Evolutionary conservation across 2,797 vertebrate genomes (phyloP).

Genomic region (Pangasius sanitwongsei): DNA sequence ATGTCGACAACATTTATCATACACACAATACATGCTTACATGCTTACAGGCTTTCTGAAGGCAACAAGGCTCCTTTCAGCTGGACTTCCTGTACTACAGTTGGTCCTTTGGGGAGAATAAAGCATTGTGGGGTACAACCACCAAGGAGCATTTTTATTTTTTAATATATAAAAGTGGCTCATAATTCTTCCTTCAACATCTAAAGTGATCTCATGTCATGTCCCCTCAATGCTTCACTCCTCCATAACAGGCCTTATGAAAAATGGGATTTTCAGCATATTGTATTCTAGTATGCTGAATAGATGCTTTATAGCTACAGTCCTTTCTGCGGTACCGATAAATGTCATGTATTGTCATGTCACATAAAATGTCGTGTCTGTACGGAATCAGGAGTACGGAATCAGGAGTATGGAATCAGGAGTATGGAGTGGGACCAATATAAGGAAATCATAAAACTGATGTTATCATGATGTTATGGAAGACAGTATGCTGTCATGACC

Average conservation of each 20-base stretch:
- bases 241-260: not conserved
- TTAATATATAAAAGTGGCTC: not conserved
- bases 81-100: slow-evolving; percentile 13
- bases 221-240: not conserved
- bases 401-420: no score
- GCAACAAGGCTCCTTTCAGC: slow-evolving; percentile 21
- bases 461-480: not conserved
- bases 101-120: slow-evolving; percentile 33
- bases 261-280: not conserved
- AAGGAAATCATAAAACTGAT: no score
- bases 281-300: not conserved
- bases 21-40: slow-evolving; percentile 55
- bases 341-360: not conserved
- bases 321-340: not conserved
- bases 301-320: not conserved
- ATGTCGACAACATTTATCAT: slow-evolving; percentile 76
- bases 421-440: not conserved
- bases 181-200: slow-evolving; percentile 9
- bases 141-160: not conserved
- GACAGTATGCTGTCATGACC: not conserved
- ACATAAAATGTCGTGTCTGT: not conserved
- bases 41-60: slow-evolving; percentile 20
- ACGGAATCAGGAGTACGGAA: no score
- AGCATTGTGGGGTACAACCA: slow-evolving; percentile 1
- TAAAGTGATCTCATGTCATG: not conserved